A percentile compares a stretch with the other conserved stretches of the same genome.
These are phyloP conservation scores for Hesperia comma DNA, from an alignment of 2,888 invertebrate species.

Conservation along the genomic window DNA sequence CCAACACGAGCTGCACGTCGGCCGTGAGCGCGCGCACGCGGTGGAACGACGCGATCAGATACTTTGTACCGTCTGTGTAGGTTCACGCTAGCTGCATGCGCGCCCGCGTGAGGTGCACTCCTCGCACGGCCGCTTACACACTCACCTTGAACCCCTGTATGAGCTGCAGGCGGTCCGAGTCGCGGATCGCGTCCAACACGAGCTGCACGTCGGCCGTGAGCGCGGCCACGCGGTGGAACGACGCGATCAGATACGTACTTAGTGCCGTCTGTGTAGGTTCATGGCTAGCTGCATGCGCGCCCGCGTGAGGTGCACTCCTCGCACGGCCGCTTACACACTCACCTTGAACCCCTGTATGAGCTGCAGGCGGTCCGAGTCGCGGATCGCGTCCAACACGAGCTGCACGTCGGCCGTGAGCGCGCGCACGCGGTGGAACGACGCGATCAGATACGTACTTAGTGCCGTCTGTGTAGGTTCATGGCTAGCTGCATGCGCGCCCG, in stretches of 20 bases:
- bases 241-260: slow-evolving; percentile 97
- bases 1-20: slow-evolving; percentile 92
- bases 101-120: too few relatives aligned
- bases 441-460: too few relatives aligned
- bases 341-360: slow-evolving; percentile 90
- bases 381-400: slow-evolving; percentile 93
- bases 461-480: too few relatives aligned
- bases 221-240: slow-evolving; percentile 96
- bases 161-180: slow-evolving; percentile 94
- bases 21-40: slow-evolving; percentile 94
- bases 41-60: slow-evolving; percentile 98
- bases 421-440: slow-evolving; percentile 97
- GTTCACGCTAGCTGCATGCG: too few relatives aligned
- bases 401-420: slow-evolving; percentile 93
- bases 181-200: slow-evolving; percentile 92
- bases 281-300: too few relatives aligned
- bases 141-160: slow-evolving; percentile 89
- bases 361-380: slow-evolving; percentile 93
- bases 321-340: too few relatives aligned
- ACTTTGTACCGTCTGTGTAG: too few relatives aligned
- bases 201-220: slow-evolving; percentile 93
- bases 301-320: too few relatives aligned
- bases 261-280: too few relatives aligned
- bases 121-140: too few relatives aligned
- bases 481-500: too few relatives aligned